Base-by-base conservation (phyloP, 1,140 invertebrate species). In the Sarcophaga peregrina region DNA sequence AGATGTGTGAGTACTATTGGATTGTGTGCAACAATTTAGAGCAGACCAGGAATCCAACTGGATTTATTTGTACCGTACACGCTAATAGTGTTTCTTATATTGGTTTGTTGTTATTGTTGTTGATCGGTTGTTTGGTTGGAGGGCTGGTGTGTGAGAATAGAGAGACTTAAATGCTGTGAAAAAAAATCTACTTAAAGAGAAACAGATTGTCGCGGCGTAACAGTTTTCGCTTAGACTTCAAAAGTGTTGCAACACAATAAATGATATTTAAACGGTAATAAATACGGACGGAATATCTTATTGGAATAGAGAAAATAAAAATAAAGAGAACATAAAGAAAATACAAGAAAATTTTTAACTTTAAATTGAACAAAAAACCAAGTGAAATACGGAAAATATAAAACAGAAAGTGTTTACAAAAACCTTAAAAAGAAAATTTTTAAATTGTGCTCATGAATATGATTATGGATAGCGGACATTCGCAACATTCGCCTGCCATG, bases 21-120 rank as follows among this genome's bases (percentile, higher is more conserved):
- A 85, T 87, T 88, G 88, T 87, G 86, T 89, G 88, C 87, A 85
- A 89, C 88, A 89, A 89, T 89, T 88, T 89, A 86, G 87, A 62
- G n/a, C 47, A 85, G 86, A 37, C 25, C 25, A 37, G 25, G 25
- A 84, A 85, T 85, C 83, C 88, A 89, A 88, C 86, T 88, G 85
- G 86, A 88, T 83, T 83, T 75, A 73, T 78, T 11, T 78, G 47
- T 78, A 7, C 17, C 13, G n/a, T n/a, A 8, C 17, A 25, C 25
- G 68, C 46, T 74, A 25, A 74, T 74, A 74, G n/a, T 46, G 48
- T 15, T 15, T 10, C 46, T 47, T 78, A n/a, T n/a, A n/a, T n/a
- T n/a, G n/a, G n/a, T n/a, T n/a, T n/a, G n/a, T n/a, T n/a, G 75
- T 47, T 20, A 10, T 58, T 58, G 54, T 58, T 58, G 25, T 68